Conservation (phyloP, 1,140 invertebrate species). For the Drosophila athabasca region DNA sequence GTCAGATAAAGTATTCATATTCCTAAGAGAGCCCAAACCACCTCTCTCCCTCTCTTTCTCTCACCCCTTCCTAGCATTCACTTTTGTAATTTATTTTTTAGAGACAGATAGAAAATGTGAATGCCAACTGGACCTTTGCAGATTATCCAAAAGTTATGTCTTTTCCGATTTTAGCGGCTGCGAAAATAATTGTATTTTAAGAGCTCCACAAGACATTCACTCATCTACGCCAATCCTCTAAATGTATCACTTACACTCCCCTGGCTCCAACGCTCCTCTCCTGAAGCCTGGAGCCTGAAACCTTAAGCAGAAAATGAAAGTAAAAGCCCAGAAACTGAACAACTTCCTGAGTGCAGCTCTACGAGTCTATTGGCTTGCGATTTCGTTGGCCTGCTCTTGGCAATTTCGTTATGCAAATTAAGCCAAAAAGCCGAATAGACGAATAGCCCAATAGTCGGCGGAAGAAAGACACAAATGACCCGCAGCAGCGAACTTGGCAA, state of each 20-base stretch:
- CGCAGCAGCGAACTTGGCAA: constrained; percentile 59
- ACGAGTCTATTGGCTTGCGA: constrained; percentile 1
- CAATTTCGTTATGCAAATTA: constrained; percentile 69
- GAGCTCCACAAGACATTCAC: constrained; percentile 1
- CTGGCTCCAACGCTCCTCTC: constrained; percentile 5
- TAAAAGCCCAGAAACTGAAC: constrained; percentile 53
- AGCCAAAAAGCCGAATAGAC: background rate
- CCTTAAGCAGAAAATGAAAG: constrained; percentile 31
- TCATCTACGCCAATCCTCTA: background rate
- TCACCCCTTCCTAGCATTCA: too few species aligned
- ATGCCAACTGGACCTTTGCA: too few species aligned
- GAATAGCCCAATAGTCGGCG: constrained; percentile 13
- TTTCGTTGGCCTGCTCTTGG: constrained; percentile 40
- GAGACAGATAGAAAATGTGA: too few species aligned
- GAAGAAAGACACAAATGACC: constrained; percentile 65
- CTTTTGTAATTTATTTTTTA: too few species aligned
- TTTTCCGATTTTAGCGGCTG: background rate
- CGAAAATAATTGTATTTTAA: background rate
- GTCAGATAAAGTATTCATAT: too few species aligned
- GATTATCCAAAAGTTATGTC: too few species aligned
- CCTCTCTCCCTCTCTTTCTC: too few species aligned
- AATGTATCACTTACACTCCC: background rate
- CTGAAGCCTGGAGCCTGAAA: background rate
- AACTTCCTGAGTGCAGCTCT: constrained; percentile 59
- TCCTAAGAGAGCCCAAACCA: too few species aligned